A percentile compares a stretch with the other conserved stretches of the same genome.
Conservation (phyloP, 2,113 vertebrate species). For the Myiagra hebetior region DNA sequence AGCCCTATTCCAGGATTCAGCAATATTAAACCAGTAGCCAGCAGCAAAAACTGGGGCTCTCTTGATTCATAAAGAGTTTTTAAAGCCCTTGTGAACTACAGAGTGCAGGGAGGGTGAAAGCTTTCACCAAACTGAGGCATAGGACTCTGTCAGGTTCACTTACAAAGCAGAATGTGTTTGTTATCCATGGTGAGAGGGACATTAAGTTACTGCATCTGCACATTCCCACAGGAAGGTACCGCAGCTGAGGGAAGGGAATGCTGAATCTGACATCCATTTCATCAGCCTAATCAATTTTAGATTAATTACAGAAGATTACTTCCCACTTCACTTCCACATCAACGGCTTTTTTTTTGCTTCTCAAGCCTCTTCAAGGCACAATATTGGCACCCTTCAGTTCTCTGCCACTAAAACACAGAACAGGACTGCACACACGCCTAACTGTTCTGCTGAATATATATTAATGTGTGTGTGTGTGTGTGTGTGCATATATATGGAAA, state of each 20-base stretch:
- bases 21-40: not conserved
- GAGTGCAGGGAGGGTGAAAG: not conserved
- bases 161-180: rapidly evolving
- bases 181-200: not conserved
- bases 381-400: not conserved
- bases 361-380: not conserved
- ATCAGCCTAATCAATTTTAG: not conserved
- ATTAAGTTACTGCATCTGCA: not conserved
- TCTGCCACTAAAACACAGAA: not conserved
- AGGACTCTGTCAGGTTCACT: not conserved
- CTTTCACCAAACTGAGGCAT: not conserved
- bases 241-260: not conserved
- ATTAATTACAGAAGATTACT: not conserved
- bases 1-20: not conserved
- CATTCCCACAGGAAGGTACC: not conserved
- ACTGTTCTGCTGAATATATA: not conserved
- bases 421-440: not conserved
- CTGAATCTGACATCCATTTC: not conserved
- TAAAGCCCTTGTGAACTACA: not conserved
- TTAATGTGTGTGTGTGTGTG: not conserved
- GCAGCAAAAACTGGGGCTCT: not conserved
- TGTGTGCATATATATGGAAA: not conserved
- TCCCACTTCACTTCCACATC: not conserved
- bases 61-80: not conserved
- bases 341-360: not conserved